phyloP scores from a whole-genome alignment of 2,113 vertebrate genomes.

The Colossoma macropomum region DNA sequence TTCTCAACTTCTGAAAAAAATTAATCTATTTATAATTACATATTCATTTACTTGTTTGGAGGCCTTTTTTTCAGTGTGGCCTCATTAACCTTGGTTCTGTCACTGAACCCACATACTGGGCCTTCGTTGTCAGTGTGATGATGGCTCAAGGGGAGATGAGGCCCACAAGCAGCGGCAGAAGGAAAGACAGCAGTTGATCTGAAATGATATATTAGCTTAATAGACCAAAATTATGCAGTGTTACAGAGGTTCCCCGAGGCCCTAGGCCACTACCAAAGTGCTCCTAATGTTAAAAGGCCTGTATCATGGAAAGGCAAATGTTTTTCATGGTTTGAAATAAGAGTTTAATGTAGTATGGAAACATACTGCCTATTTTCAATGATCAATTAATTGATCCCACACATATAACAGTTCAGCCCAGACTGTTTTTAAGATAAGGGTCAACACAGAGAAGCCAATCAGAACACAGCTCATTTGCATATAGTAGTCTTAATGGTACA shows the following conservation, averaged over 20 bases:
- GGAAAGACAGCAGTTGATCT: background rate
- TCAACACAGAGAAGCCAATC: too few relatives aligned
- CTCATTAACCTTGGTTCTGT: slow-evolving; percentile 9
- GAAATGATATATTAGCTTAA: slow-evolving; percentile 17
- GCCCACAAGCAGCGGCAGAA: background rate
- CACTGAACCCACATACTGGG: background rate
- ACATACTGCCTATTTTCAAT: too few relatives aligned
- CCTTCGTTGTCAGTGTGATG: background rate
- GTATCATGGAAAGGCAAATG: too few relatives aligned
- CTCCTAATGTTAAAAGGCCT: background rate
- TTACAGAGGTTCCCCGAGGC: background rate
- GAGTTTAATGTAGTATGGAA: too few relatives aligned
- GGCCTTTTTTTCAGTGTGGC: background rate
- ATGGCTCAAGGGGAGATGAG: background rate
- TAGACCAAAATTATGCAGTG: slow-evolving; percentile 1
- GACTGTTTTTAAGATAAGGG: too few relatives aligned
- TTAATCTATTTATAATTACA: background rate
- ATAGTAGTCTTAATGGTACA: too few relatives aligned
- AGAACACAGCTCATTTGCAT: too few relatives aligned
- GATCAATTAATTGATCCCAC: too few relatives aligned
- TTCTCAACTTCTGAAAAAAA: background rate
- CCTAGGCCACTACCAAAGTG: background rate
- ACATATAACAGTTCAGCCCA: too few relatives aligned
- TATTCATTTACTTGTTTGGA: slow-evolving; percentile 1
- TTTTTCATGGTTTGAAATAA: too few relatives aligned